phyloP scores from a whole-genome alignment of 2,888 invertebrate species.

The Mycalesis mineus region DNA sequence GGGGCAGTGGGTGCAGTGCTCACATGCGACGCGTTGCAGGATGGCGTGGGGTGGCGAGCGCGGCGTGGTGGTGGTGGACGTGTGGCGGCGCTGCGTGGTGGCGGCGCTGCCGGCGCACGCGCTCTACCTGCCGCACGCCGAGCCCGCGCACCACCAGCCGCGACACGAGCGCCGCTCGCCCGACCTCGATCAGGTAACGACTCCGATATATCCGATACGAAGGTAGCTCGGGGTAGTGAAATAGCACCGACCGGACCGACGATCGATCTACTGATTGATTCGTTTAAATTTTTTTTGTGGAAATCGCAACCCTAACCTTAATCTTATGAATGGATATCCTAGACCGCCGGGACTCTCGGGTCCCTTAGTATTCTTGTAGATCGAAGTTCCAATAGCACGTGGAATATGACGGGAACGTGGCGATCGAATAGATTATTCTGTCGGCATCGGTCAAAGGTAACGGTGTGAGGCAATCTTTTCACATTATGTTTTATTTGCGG shows the following conservation, averaged over 20 bases:
- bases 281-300: no score
- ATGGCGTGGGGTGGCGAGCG: conserved; percentile 98
- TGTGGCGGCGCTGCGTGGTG: conserved; percentile 92
- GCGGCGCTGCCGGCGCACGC: conserved; percentile 93
- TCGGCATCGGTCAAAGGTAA: conserved; percentile 6
- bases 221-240: no score
- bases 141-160: conserved; percentile 81
- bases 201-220: no score
- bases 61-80: conserved; percentile 96
- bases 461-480: conserved; percentile 35
- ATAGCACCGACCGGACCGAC: no score
- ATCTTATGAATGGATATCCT: no score
- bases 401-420: not conserved
- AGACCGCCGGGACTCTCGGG: no score
- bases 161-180: conserved; percentile 87
- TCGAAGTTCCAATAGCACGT: no score
- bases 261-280: no score
- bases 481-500: conserved; percentile 62
- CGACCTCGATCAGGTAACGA: conserved; percentile 91
- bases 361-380: not conserved
- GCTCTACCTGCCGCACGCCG: conserved; percentile 91
- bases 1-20: no score
- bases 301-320: not conserved
- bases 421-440: conserved; percentile 4
- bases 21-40: conserved; percentile 47